These are phyloP conservation scores for Hyposoter didymator DNA, from an alignment of 2,888 invertebrate species.

Conservation along the genomic window DNA sequence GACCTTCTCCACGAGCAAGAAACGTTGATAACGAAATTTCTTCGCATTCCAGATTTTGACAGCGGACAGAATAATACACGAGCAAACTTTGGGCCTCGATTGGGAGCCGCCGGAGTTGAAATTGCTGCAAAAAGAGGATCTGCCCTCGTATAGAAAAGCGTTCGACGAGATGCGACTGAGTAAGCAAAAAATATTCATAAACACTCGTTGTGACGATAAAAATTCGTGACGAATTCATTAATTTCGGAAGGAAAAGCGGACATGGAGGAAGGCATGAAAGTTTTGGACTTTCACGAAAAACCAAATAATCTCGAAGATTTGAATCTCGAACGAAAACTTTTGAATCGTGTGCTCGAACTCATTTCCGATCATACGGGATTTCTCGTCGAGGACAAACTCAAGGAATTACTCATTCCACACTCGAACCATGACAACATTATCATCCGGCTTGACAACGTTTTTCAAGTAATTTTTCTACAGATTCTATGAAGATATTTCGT, in stretches of 20 bases:
- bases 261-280: slow-evolving; percentile 69
- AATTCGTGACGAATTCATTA: not conserved
- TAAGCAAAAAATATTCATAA: slow-evolving; percentile 59
- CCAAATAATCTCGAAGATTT: slow-evolving; percentile 72
- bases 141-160: slow-evolving; percentile 84
- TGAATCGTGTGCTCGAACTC: slow-evolving; percentile 88
- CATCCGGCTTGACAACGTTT: slow-evolving; percentile 91
- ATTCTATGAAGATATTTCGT: not conserved
- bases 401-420: slow-evolving; percentile 88
- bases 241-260: slow-evolving; percentile 73
- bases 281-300: slow-evolving; percentile 69
- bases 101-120: slow-evolving; percentile 85
- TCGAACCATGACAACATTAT: slow-evolving; percentile 87
- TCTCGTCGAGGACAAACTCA: slow-evolving; percentile 89
- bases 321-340: slow-evolving; percentile 80
- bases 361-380: slow-evolving; percentile 91
- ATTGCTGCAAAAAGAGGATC: slow-evolving; percentile 83
- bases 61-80: slow-evolving; percentile 87
- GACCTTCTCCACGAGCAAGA: not conserved
- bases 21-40: not conserved
- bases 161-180: slow-evolving; percentile 74
- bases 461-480: slow-evolving; percentile 86
- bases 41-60: slow-evolving; percentile 84
- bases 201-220: not conserved
- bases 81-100: slow-evolving; percentile 87